Conservation (phyloP, 2,888 invertebrate genomes). For the Antheraea assamensis region DNA sequence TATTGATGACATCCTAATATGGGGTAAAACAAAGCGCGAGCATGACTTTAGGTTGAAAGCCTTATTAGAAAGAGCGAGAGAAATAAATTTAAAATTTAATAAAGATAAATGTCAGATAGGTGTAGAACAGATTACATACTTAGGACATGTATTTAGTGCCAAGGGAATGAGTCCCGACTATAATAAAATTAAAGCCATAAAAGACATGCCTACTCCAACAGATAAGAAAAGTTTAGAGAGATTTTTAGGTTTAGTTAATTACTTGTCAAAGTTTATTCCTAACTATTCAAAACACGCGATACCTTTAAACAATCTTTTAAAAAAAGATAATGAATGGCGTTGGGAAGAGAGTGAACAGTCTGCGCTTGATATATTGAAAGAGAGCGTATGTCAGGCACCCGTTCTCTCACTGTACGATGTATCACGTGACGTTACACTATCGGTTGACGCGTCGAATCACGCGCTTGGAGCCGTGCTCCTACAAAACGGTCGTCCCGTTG, state of each 20-base stretch:
- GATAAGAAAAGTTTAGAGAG: slow-evolving; percentile 25
- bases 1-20: too few species aligned
- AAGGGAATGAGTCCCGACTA: slow-evolving; percentile 16
- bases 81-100: slow-evolving; percentile 33
- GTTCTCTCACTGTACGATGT: background rate
- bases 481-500: too few species aligned
- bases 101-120: slow-evolving; percentile 27
- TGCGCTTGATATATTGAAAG: slow-evolving; percentile 11
- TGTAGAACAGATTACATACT: slow-evolving; percentile 28
- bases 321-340: slow-evolving; percentile 26
- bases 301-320: slow-evolving; percentile 16
- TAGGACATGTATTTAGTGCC: slow-evolving; percentile 32
- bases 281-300: slow-evolving; percentile 23
- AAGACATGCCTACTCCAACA: slow-evolving; percentile 8
- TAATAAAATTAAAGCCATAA: slow-evolving; percentile 22
- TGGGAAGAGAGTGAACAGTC: slow-evolving; percentile 26
- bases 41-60: slow-evolving; percentile 25
- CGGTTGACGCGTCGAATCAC: too few species aligned
- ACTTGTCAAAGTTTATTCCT: slow-evolving; percentile 27
- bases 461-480: background rate
- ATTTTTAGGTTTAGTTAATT: slow-evolving; percentile 31
- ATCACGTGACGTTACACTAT: too few species aligned
- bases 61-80: slow-evolving; percentile 26
- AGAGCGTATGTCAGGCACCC: slow-evolving; percentile 18
- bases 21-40: too few species aligned